Base-by-base conservation (phyloP, 1,140 invertebrate species). In the Aphis gossypii region DNA sequence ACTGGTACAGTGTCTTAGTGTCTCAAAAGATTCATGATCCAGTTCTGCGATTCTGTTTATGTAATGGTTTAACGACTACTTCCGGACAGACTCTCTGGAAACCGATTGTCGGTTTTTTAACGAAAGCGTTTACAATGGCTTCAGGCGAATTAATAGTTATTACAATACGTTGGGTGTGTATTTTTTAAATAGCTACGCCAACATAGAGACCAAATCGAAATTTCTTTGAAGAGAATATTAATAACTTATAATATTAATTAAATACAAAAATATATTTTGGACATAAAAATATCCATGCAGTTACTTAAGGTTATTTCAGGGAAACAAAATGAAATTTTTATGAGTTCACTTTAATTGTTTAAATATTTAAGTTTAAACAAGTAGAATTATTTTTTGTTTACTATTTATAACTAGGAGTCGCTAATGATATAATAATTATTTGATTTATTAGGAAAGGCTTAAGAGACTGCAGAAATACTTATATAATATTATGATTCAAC, bases 1-100 rank as follows among this genome's bases (percentile, higher is more conserved):
- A 90, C 84, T 9, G 23, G 86, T n/a, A 48, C 44, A 51, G 46
- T 54, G 35, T 18, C 9, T n/a, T 3, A 87, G 46, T 87, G 46
- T 88, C n/a, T 51, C 46, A 56, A 90, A 90, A 23, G 35, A 90
- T 90, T 51, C 88, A 51, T 90, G 88, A 90, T 90, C 88, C 35
- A 90, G 35, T 90, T 90, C 54, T 35, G 88, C 38, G 88, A 90
- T 90, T 25, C 51, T 18, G 35, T 54, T 90, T 54, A 35, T 56
- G 88, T 56, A 56, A 51, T 23, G 88, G 35, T 56, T 90, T 56
- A 35, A 41, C 87, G 87, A 56, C 35, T 90, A 90, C 35, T 56
- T 56, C 88, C 88, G 35, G 21, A 41, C 88, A 20, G n/a, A 11
- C n/a, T 56, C 48, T 25, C 35, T 35, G 88, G 51, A 90, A 90